phyloP scores from a whole-genome alignment of 2,113 vertebrate genomes.

The Colinus virginianus region DNA sequence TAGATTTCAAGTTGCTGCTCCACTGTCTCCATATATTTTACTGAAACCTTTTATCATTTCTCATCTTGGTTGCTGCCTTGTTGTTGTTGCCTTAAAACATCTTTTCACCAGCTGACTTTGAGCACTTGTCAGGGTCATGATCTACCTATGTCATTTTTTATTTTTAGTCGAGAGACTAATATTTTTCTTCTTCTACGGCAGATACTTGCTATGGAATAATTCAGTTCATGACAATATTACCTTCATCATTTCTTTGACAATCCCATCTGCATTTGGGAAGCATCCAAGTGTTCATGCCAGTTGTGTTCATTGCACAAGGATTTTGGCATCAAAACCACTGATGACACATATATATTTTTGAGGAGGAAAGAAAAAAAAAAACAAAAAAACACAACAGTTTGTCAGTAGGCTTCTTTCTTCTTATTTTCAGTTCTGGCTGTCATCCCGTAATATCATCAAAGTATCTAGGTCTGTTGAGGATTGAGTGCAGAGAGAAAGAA shows the following conservation, averaged over 20 bases:
- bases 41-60: constrained; percentile 22
- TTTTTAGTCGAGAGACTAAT: not conserved
- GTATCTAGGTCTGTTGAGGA: constrained; percentile 45
- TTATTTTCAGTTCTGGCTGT: constrained; percentile 63
- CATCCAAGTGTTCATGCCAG: constrained; percentile 65
- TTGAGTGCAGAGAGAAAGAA: constrained; percentile 37
- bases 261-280: constrained; percentile 72
- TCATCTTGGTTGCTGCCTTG: not conserved
- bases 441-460: constrained; percentile 67
- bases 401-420: constrained; percentile 42
- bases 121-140: constrained; percentile 44
- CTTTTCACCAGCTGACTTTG: constrained; percentile 37
- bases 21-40: not conserved
- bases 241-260: constrained; percentile 73
- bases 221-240: constrained; percentile 69
- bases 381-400: not conserved
- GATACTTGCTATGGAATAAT: constrained; percentile 58
- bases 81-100: constrained; percentile 31
- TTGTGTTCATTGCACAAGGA: constrained; percentile 74
- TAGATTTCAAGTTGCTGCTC: not conserved
- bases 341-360: constrained; percentile 43
- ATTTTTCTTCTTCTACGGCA: constrained; percentile 31
- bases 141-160: constrained; percentile 37
- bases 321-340: constrained; percentile 66
- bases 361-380: not conserved